Percentiles rank a stretch among this genome's conserved stretches.
Conservation (phyloP, 2,888 invertebrate genomes). For the Amblyjoppa proteus region DNA sequence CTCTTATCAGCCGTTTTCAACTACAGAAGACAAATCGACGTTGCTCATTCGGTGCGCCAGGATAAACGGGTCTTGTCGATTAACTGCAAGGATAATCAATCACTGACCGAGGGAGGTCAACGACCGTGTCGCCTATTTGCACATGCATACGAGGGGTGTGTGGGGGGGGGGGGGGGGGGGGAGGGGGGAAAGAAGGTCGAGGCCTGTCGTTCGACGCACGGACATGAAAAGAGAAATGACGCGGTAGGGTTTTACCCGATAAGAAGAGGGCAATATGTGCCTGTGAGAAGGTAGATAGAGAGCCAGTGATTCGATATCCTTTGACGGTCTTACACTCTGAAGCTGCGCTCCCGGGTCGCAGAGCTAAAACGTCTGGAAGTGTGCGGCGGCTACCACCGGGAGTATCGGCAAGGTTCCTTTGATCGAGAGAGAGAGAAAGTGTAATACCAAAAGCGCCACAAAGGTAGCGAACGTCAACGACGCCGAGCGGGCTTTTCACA, state of each 20-base stretch:
- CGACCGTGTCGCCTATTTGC: not conserved
- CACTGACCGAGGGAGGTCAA: not conserved
- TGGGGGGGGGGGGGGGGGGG: too few species aligned
- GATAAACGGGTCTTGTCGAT: not conserved
- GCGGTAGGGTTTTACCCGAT: slow-evolving; percentile 14
- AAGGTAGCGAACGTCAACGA: not conserved
- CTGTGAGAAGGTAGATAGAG: not conserved
- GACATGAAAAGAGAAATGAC: slow-evolving; percentile 19
- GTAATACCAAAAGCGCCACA: not conserved
- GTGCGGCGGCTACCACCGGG: slow-evolving; percentile 35
- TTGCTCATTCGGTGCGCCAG: not conserved
- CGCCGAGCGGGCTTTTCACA: not conserved
- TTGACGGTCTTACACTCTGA: slow-evolving; percentile 61
- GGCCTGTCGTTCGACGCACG: not conserved
- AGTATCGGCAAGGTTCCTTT: slow-evolving; percentile 45
- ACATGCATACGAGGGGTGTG: not conserved
- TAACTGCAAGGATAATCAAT: not conserved
- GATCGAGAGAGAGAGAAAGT: slow-evolving; percentile 17
- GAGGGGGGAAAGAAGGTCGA: not conserved
- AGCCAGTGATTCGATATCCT: slow-evolving; percentile 43
- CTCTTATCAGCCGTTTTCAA: slow-evolving; percentile 2
- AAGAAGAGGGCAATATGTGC: slow-evolving; percentile 22
- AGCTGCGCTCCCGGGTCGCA: slow-evolving; percentile 38
- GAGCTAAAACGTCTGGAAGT: slow-evolving; percentile 59
- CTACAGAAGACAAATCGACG: not conserved